These are phyloP conservation scores for Macrosoma leucophasiata DNA, from an alignment of 2,888 invertebrate species.

Conservation along the genomic window DNA sequence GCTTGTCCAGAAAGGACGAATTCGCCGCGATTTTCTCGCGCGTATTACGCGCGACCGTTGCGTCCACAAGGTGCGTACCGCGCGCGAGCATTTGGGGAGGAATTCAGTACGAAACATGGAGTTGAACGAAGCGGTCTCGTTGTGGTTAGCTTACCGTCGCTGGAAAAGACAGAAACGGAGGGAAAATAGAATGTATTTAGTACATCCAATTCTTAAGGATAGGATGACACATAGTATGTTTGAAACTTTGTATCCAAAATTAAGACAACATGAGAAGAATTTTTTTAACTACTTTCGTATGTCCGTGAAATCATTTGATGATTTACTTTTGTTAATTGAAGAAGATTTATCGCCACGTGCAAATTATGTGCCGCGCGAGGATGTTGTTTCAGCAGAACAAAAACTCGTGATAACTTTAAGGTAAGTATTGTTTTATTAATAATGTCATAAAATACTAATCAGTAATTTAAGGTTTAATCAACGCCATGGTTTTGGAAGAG, in stretches of 20 bases:
- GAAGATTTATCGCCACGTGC: constrained; percentile 6
- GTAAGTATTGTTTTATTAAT: constrained; percentile 8
- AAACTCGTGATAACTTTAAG: constrained; percentile 8
- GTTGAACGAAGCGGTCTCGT: too few species aligned
- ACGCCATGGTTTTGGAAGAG: too few species aligned
- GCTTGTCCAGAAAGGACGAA: too few species aligned
- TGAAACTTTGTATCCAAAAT: constrained; percentile 11
- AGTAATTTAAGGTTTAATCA: too few species aligned
- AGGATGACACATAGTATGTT: constrained; percentile 7
- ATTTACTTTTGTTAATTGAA: constrained; percentile 6
- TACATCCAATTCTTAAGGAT: constrained; percentile 12
- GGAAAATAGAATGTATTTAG: constrained; percentile 5
- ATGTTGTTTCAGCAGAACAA: constrained; percentile 9
- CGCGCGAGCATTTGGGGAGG: too few species aligned
- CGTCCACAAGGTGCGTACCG: too few species aligned
- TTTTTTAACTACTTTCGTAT: constrained; percentile 10
- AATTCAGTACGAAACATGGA: too few species aligned
- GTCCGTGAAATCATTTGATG: constrained; percentile 6
- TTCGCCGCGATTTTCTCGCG: too few species aligned
- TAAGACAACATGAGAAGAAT: constrained; percentile 6
- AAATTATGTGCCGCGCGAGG: constrained; percentile 5
- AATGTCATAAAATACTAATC: constrained; percentile 3
- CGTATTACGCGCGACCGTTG: too few species aligned
- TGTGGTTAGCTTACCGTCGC: too few species aligned
- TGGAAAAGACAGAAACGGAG: constrained; percentile 4